Evolutionary conservation across 1,140 invertebrate genomes (phyloP).

Genomic region (Zophobas atratus): DNA sequence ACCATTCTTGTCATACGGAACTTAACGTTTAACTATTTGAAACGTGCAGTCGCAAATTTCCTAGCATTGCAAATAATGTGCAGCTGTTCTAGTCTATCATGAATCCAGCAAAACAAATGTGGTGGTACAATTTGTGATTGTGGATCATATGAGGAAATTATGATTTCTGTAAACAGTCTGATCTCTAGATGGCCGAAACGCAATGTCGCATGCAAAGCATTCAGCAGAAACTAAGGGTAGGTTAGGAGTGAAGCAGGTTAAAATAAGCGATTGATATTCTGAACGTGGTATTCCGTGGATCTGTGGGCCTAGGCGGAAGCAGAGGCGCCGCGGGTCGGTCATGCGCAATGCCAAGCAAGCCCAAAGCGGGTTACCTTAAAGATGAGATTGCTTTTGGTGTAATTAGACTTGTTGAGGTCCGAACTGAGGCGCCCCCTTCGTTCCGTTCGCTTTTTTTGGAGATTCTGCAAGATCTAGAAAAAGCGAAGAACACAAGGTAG

Average conservation of each 20-base stretch:
- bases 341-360: constrained; percentile 65
- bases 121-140: no score
- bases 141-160: no score
- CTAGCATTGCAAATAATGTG: no score
- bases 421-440: constrained; percentile 92
- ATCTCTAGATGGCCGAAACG: constrained; percentile 10
- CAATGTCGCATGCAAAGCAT: constrained; percentile 14
- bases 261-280: constrained; percentile 24
- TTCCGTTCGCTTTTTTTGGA: constrained; percentile 96
- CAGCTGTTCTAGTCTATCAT: no score
- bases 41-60: neutral
- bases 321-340: constrained; percentile 66
- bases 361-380: constrained; percentile 89
- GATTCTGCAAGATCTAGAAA: constrained; percentile 97
- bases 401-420: constrained; percentile 89
- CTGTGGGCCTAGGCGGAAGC: constrained; percentile 54
- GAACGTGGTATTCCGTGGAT: constrained; percentile 17
- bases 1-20: no score
- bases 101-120: no score
- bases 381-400: constrained; percentile 96
- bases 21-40: neutral
- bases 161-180: neutral
- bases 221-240: constrained; percentile 16
- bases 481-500: constrained; percentile 83
- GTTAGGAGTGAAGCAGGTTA: constrained; percentile 1